Evolutionary conservation across 1,140 invertebrate species (phyloP).

Genomic region (Drosophila eugracilis): DNA sequence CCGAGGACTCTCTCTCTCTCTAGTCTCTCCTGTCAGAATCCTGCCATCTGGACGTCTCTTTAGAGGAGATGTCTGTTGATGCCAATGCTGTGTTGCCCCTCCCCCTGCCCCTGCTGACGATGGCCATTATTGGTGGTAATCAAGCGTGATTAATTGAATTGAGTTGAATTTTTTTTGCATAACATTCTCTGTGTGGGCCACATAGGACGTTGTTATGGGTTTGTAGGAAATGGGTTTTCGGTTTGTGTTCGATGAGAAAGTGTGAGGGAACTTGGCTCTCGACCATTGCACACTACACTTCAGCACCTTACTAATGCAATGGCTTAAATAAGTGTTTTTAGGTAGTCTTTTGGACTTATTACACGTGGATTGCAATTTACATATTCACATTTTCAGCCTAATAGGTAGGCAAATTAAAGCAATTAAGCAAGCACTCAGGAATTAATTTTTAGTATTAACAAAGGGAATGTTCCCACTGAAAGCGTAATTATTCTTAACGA

Average conservation of each 20-base stretch:
- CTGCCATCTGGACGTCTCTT: constrained; percentile 6
- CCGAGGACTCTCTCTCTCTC: constrained; percentile 10
- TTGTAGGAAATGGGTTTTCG: constrained; percentile 3
- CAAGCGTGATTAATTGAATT: constrained; percentile 68
- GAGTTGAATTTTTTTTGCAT: constrained; percentile 66
- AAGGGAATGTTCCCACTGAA: background rate
- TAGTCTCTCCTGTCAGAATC: constrained; percentile 25
- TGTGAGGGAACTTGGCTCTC: constrained; percentile 7
- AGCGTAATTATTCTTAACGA: too few relatives aligned
- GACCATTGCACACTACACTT: background rate
- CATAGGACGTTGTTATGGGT: constrained; percentile 6
- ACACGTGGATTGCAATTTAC: constrained; percentile 4
- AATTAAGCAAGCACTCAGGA: constrained; percentile 1
- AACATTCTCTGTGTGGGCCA: constrained; percentile 19
- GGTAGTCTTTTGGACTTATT: background rate
- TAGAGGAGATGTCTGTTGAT: constrained; percentile 12
- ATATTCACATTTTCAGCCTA: background rate
- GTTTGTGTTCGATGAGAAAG: background rate
- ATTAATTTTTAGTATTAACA: background rate
- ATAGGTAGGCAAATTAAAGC: constrained; percentile 2
- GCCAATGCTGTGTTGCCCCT: constrained; percentile 19
- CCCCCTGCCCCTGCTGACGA: constrained; percentile 29
- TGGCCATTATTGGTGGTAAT: constrained; percentile 62
- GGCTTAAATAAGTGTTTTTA: too few relatives aligned
- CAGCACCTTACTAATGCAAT: background rate